Base-by-base conservation (phyloP, 2,113 vertebrate genomes). In the human region DNA sequence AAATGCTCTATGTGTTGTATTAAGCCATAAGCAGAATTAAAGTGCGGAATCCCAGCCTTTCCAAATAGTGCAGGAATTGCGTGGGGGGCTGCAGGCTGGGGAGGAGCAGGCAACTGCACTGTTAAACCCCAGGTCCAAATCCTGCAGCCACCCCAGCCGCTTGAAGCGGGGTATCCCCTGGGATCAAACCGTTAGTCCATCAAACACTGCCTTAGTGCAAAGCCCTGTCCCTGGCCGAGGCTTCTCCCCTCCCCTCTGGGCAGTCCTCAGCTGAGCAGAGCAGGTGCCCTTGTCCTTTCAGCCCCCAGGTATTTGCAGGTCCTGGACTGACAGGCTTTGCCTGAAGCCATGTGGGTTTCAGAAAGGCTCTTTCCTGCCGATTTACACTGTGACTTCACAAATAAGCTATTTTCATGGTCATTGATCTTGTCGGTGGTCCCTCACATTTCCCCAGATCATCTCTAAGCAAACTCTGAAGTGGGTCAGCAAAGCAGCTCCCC, bases 31-130 rank as follows among this genome's bases (percentile, higher is more conserved):
- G 97, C 97, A 76, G 95, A 95, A 86, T 68, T 64, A 84, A 94
- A 78, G 73, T 88, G 88, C 0, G 17, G 89, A 91, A 87, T 80
- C 6, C 93, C 93, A 72, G 5, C 92, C 94, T 94, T 90, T 75
- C 85, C 23, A 20, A 32, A 30, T 18, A 25, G 57, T 17, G 52
- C 22, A 14, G 6, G 23, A 16, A 43, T 25, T 9, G 20, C 0
- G 0, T 1, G 30, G 22, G 80, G 17, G 59, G 7, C 48, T 2
- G 25, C 1, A 0, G 38, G 30, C 61, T 76, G 85, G 94, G 95
- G 73, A 20, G 38, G 48, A 48, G 48, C 35, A 9, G 27, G 10
- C 32, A 70, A 30, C 27, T 3, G 4, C 14, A 8, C 40, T 35
- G 75, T 43, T 43, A 38, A 35, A 7, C 27, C 0, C 0, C 40